A percentile compares a stretch with the other conserved stretches of the same genome.
These are phyloP conservation scores for Enteromius radiatus DNA, from an alignment of 2,797 vertebrate species.

Conservation along the genomic window DNA sequence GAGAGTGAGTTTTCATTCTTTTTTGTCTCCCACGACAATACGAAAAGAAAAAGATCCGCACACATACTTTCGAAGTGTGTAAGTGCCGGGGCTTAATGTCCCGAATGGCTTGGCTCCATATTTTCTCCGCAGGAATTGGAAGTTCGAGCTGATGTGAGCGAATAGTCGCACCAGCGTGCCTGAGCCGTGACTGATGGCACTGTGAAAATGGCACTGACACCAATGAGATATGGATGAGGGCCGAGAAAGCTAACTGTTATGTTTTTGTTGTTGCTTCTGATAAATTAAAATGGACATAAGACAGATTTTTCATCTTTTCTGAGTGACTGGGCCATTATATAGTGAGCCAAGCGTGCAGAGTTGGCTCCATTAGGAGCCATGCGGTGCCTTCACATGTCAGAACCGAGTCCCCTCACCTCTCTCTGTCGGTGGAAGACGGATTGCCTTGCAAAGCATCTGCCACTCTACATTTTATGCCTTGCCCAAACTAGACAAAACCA, in stretches of 20 bases:
- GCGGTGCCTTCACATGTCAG: constrained; percentile 42
- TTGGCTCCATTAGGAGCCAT: constrained; percentile 68
- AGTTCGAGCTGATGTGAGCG: constrained; percentile 35
- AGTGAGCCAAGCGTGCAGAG: constrained; percentile 46
- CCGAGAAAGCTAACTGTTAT: constrained; percentile 56
- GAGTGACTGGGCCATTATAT: constrained; percentile 67
- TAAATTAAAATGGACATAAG: constrained; percentile 65
- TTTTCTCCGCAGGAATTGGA: constrained; percentile 42
- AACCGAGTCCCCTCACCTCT: constrained; percentile 52
- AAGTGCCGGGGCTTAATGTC: constrained; percentile 42
- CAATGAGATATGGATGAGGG: constrained; percentile 44
- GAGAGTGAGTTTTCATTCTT: constrained; percentile 35
- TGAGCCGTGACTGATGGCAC: constrained; percentile 50
- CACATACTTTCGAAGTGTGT: constrained; percentile 14
- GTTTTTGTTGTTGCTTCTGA: constrained; percentile 65
- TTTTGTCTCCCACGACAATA: not conserved
- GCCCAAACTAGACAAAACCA: constrained; percentile 40
- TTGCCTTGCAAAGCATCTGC: constrained; percentile 64
- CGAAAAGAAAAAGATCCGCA: not conserved
- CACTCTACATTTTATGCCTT: constrained; percentile 60
- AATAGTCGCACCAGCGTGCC: constrained; percentile 20
- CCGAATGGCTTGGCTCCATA: constrained; percentile 43
- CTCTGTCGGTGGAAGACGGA: constrained; percentile 73
- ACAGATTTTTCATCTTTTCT: constrained; percentile 54
- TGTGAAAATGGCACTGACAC: constrained; percentile 61